These are phyloP conservation scores for Lycopodina hypogea DNA, from an alignment of 37 sponge, comb jelly and placozoan species.

Conservation along the genomic window DNA sequence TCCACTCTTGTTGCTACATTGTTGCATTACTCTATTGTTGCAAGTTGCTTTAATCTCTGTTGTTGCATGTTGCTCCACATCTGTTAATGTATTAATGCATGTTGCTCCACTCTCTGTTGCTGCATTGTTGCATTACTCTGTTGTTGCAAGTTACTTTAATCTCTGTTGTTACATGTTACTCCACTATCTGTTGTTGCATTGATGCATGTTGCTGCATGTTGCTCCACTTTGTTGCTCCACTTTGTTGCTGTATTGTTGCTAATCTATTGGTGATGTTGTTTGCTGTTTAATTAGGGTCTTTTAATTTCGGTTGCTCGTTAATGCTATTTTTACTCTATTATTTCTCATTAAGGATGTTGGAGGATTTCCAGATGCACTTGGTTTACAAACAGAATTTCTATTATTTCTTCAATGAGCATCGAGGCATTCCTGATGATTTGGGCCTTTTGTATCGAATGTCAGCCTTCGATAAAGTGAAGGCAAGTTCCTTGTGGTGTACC, in stretches of 20 bases:
- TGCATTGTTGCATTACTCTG: no score
- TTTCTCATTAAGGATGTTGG: constrained; percentile 63
- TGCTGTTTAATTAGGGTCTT: no score
- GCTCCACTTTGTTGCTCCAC: no score
- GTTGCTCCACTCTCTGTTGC: no score
- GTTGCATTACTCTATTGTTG: no score
- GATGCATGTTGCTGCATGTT: background rate
- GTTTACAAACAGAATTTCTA: constrained; percentile 66
- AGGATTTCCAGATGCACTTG: constrained; percentile 72
- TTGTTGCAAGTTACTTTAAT: no score
- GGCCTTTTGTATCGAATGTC: constrained; percentile 74
- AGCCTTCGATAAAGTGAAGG: constrained; percentile 64
- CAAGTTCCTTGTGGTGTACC: background rate
- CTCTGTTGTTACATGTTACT: background rate
- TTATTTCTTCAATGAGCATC: constrained; percentile 73
- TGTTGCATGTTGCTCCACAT: no score
- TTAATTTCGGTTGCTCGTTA: background rate
- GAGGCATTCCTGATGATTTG: constrained; percentile 36
- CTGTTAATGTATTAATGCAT: no score
- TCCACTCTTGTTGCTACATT: no score
- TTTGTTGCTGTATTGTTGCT: background rate
- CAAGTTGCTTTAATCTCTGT: no score
- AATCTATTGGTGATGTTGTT: no score
- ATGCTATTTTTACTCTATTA: no score
- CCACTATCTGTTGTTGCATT: background rate